Conservation (phyloP, 35 echinoderm and acorn worm genomes). For the Apostichopus parvimensis region DNA sequence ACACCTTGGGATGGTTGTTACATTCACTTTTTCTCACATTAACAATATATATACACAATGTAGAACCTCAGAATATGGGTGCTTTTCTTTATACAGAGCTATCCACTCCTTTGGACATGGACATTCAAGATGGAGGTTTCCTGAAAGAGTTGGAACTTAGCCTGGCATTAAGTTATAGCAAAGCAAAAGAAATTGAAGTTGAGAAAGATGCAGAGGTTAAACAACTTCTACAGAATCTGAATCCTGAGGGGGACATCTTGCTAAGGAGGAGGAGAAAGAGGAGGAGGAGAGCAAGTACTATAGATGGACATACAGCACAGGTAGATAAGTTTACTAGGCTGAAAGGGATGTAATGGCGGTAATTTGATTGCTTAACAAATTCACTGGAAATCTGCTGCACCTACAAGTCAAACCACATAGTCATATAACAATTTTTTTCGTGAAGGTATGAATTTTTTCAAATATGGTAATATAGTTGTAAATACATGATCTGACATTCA, state of each 20-base stretch:
- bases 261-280: not conserved
- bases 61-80: not conserved
- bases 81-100: not conserved
- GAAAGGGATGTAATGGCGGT: no score
- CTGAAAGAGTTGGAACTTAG: not conserved
- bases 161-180: not conserved
- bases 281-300: not conserved
- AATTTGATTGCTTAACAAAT: no score
- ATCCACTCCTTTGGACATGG: not conserved
- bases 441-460: no score
- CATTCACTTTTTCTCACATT: not conserved
- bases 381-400: no score
- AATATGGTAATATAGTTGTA: no score
- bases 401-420: no score
- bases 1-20: not conserved
- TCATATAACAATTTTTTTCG: no score
- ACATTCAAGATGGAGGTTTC: not conserved
- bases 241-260: slow-evolving; percentile 26
- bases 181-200: not conserved
- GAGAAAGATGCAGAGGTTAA: slow-evolving; percentile 3
- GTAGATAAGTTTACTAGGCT: not conserved
- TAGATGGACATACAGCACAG: slow-evolving; percentile 30
- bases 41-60: not conserved
- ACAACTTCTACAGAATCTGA: slow-evolving; percentile 7
- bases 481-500: no score